Conservation (phyloP, 2,797 vertebrate species). For the Aeoliscus strigatus region DNA sequence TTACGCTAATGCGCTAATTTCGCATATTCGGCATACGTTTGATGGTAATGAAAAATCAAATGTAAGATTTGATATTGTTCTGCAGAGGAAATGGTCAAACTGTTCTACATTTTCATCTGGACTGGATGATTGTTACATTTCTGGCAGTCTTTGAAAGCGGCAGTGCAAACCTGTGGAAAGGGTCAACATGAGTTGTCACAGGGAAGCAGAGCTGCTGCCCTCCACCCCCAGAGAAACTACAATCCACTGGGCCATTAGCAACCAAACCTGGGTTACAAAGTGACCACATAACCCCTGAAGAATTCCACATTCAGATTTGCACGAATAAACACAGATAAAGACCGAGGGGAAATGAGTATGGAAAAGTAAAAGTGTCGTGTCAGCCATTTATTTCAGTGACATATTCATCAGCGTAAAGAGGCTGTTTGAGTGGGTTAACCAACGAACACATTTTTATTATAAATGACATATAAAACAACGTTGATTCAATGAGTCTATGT, state of each 20-base stretch:
- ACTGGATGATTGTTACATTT: not conserved
- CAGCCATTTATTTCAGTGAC: not conserved
- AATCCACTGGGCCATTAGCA: conserved; percentile 22
- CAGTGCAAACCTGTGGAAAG: conserved; percentile 23
- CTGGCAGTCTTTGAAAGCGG: conserved; percentile 21
- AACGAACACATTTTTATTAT: no score
- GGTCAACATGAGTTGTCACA: conserved; percentile 23
- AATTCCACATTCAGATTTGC: conserved; percentile 21
- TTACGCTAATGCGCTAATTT: no score
- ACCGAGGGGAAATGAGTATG: not conserved
- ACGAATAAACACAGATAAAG: conserved; percentile 23
- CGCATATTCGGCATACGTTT: no score
- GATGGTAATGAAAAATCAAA: no score
- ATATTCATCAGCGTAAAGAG: no score
- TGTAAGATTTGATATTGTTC: not conserved
- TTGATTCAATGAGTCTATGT: no score
- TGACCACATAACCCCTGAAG: conserved; percentile 28
- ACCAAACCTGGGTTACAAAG: conserved; percentile 44
- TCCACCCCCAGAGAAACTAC: conserved; percentile 19
- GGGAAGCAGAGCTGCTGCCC: conserved; percentile 23
- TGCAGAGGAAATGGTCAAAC: no score
- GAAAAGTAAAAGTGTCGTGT: conserved; percentile 1
- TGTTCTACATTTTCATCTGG: no score
- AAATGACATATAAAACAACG: no score
- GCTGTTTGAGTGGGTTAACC: no score